Base-by-base conservation (phyloP, 2,888 invertebrate genomes). In the Thereva nobilitata region DNA sequence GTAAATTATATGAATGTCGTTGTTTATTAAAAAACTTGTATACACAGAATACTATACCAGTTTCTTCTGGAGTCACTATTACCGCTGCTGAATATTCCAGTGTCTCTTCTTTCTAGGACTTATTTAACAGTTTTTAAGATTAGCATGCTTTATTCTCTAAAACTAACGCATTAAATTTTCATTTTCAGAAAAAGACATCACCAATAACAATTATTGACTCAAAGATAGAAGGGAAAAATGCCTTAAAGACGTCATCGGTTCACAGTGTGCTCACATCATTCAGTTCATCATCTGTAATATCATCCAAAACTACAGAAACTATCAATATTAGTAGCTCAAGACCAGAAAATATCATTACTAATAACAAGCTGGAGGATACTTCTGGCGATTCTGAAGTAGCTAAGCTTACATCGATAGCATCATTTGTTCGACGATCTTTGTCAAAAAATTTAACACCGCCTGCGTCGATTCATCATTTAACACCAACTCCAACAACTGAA, bases 361-460 rank as follows among this genome's bases (percentile, higher is more conserved):
- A 23, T 23, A 23, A 23, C 23, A 23, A 23, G 23, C 23, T 23
- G 23, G 23, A 23, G 9, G 69, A 69, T 54, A 54, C 49, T 23
- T 65, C 65, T 52, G 67, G 70, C 5, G 70, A 68, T 54, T 55
- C 55, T 5, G 64, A 52, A 54, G 73, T 78, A 9, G 74, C 75
- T 23, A 77, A 78, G 38, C 54, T 80, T 8, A 73, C 77, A 5
- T 76, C 79, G 45, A 12, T 65, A 12, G 44, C 67, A 9, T 49
- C 68, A 23, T 78, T 75, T n/a, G 72, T 79, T 59, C 74, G 79
- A 6, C 77, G 80, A 7, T 80, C 80, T 0, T 68, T 79, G 0
- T 80, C 80, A 41, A 63, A 52, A 35, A 57, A 57, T 45, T 63
- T 63, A 63, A 63, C 63, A 40, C 63, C 63, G 1, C 9, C 45